Evolutionary conservation across 2,113 vertebrate species (phyloP), one percentile per base, ranked within the genome.

Genomic region (Chloropsis cyanopogon): DNA sequence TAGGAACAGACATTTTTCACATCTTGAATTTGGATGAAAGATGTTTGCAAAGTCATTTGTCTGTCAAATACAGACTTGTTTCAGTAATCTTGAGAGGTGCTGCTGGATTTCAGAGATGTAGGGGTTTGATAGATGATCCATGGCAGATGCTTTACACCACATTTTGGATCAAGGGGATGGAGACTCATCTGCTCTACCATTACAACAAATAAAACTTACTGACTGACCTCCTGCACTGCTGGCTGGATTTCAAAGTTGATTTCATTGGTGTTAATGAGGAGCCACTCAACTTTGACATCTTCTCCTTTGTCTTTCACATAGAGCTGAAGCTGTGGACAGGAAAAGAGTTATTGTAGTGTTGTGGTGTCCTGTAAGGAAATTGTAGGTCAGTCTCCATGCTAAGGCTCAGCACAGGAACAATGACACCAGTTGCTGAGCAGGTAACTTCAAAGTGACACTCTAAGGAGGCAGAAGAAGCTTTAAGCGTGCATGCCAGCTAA

Each of bases 251-350:
- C 89, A 33, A 98, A 60, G 84, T 96, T 95, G 61, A 91, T 97
- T 71, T 98, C 98, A 6, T 94, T 10, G 4, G 54, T 11, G 1
- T 91, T 91, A 92, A 97, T 52, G 90, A 98, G 97, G 63, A 97
- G 92, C 99, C 99, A 99, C 66, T 91, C 97, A 73, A 99, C 95
- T 85, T 95, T 97, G 76, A 99, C 96, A 92, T 98, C 97, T 44
- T 98, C 98, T 29, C 95, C 97, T 93, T 96, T 95, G 60, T 99
- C 98, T 56, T 97, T 97, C 97, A 99, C 92, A n/a, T 94, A 98
- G 49, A 99, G 97, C 90, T 99, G 97, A 96, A 99, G 97, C 99
- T 99, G 95, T 42, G 39, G 75, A 95, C 26, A 87, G 54, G 61
- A 89, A 37, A 88, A 35, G 21, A 47, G 66, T 86, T 92, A 94